Percentiles rank a stretch among this genome's conserved stretches.
Conservation (phyloP, 1,140 invertebrate species). For the Drosophila pallidifrons region DNA sequence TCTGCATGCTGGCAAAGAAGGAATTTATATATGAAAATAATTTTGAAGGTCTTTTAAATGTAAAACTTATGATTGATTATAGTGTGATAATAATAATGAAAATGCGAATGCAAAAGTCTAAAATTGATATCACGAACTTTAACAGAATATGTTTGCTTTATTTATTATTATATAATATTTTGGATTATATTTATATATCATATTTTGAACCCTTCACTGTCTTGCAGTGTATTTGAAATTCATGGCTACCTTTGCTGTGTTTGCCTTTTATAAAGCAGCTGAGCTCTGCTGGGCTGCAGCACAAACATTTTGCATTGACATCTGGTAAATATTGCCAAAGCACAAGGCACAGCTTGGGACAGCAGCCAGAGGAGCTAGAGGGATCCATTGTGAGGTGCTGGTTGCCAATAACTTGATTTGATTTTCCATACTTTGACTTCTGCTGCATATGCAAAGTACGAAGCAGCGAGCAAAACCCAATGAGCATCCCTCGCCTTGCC, state of each 20-base stretch:
- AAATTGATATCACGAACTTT: no score
- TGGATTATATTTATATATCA: no score
- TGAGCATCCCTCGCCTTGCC: slow-evolving; percentile 3
- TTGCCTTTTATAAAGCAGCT: slow-evolving; percentile 52
- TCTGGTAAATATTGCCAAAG: slow-evolving; percentile 80
- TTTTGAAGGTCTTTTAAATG: no score
- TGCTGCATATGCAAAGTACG: slow-evolving; percentile 53
- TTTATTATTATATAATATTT: no score
- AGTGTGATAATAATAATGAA: no score
- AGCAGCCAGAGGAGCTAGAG: not conserved
- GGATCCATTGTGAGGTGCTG: slow-evolving; percentile 42
- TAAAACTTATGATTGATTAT: no score
- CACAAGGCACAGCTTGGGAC: slow-evolving; percentile 44
- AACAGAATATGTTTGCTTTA: no score
- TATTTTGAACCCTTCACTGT: no score
- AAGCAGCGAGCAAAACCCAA: not conserved
- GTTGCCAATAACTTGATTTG: slow-evolving; percentile 78
- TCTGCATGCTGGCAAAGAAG: not conserved
- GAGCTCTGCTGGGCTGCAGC: slow-evolving; percentile 61
- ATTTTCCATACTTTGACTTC: slow-evolving; percentile 62
- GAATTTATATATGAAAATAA: not conserved
- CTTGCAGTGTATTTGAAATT: slow-evolving; percentile 47
- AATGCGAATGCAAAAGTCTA: no score
- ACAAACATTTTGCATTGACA: slow-evolving; percentile 78
- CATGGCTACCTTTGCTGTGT: slow-evolving; percentile 1